phyloP scores from a whole-genome alignment of 2,797 vertebrate species.

The Poeciliopsis infans region DNA sequence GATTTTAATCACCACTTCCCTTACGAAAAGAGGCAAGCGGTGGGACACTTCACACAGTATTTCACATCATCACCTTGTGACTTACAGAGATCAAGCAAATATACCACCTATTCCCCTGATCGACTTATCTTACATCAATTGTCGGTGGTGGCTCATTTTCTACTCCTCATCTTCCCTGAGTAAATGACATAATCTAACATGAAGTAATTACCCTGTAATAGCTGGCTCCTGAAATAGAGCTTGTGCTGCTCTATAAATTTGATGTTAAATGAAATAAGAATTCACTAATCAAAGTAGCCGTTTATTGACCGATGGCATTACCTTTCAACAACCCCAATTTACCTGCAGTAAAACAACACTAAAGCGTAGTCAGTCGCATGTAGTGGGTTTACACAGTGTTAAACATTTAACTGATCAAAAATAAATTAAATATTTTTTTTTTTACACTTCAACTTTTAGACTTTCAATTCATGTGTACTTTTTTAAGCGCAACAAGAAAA shows the following conservation, averaged over 20 bases:
- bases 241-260: slow-evolving; percentile 46
- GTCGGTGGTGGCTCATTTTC: slow-evolving; percentile 64
- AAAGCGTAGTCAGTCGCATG: not conserved
- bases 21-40: slow-evolving; percentile 43
- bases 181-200: slow-evolving; percentile 74
- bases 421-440: not conserved
- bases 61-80: slow-evolving; percentile 64
- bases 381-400: not conserved
- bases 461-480: not conserved
- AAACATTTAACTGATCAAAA: not conserved
- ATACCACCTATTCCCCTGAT: slow-evolving; percentile 45
- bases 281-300: slow-evolving; percentile 31
- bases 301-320: slow-evolving; percentile 38
- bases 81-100: slow-evolving; percentile 43
- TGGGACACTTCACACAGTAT: slow-evolving; percentile 40
- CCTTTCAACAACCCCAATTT: slow-evolving; percentile 6
- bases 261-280: slow-evolving; percentile 50
- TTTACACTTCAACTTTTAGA: not conserved
- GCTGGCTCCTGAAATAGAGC: slow-evolving; percentile 42
- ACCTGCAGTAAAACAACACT: slow-evolving; percentile 12
- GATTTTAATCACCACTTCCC: slow-evolving; percentile 59
- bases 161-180: slow-evolving; percentile 53
- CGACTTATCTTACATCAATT: slow-evolving; percentile 67
- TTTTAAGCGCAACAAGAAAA: not conserved
- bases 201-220: slow-evolving; percentile 71